These are phyloP conservation scores for Platynereis dumerilii DNA, from an alignment of 2,888 invertebrate species.

Conservation along the genomic window DNA sequence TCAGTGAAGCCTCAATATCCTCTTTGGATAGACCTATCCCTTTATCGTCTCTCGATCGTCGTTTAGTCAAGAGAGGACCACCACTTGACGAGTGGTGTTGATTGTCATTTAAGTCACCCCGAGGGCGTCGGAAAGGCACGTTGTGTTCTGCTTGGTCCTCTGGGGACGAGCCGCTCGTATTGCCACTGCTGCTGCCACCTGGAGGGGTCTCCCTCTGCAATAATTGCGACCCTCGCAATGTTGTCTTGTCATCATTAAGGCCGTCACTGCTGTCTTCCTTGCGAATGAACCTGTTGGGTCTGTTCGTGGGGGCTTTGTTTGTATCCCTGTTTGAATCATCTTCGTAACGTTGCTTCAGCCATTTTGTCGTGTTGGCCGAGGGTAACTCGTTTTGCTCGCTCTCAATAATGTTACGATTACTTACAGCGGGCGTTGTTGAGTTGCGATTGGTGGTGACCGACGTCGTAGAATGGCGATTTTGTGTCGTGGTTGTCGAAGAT, in stretches of 20 bases:
- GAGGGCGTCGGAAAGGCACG: background rate
- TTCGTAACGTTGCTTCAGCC: slow-evolving; percentile 21
- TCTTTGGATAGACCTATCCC: slow-evolving; percentile 27
- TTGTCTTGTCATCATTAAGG: background rate
- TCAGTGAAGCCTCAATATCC: slow-evolving; percentile 35
- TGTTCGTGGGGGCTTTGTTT: background rate
- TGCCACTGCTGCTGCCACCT: slow-evolving; percentile 1
- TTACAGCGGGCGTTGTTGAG: background rate
- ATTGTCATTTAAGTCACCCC: background rate
- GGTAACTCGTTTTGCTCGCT: slow-evolving; percentile 3
- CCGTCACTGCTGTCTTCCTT: background rate
- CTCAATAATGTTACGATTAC: background rate
- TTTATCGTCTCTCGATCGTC: slow-evolving; percentile 29
- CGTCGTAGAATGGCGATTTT: background rate
- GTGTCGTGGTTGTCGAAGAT: background rate
- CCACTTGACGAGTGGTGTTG: background rate
- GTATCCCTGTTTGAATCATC: slow-evolving; percentile 2
- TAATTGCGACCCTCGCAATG: background rate
- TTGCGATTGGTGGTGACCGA: background rate
- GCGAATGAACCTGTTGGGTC: background rate
- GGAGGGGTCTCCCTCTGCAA: background rate
- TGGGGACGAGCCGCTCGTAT: background rate
- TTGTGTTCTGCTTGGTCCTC: background rate
- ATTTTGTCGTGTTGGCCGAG: slow-evolving; percentile 10
- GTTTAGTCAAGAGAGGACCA: slow-evolving; percentile 31